phyloP scores from a whole-genome alignment of 2,888 invertebrate species.

The Mesorhabditis belari region DNA sequence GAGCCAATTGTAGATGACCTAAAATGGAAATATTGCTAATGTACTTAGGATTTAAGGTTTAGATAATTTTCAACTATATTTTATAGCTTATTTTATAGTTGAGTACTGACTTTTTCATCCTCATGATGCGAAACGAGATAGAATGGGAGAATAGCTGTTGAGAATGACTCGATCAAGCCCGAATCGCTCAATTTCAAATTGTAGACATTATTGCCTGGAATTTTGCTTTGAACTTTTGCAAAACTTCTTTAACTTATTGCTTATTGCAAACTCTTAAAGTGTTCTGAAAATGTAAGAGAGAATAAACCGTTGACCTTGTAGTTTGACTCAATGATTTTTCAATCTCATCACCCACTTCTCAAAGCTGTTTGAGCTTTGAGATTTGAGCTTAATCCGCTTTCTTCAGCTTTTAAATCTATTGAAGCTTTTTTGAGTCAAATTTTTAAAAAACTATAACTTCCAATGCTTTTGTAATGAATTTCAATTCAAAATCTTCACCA shows the following conservation, averaged over 20 bases:
- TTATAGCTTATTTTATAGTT: background rate
- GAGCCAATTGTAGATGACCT: slow-evolving; percentile 32
- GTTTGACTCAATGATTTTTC: too few species aligned
- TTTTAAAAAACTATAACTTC: too few species aligned
- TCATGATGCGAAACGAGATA: slow-evolving; percentile 29
- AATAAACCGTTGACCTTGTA: too few species aligned
- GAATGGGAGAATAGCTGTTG: slow-evolving; percentile 44
- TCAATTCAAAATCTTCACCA: slow-evolving; percentile 16
- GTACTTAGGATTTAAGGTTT: background rate
- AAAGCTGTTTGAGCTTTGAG: too few species aligned
- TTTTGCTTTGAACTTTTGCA: background rate
- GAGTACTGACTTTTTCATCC: background rate
- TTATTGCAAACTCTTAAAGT: background rate
- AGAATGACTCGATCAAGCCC: slow-evolving; percentile 23
- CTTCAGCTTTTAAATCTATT: too few species aligned
- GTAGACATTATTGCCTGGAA: slow-evolving; percentile 47
- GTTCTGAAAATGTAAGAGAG: background rate
- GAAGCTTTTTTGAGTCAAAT: background rate
- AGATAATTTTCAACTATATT: background rate
- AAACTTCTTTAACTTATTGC: background rate
- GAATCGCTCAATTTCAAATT: slow-evolving; percentile 28
- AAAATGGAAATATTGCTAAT: slow-evolving; percentile 25
- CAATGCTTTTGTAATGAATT: background rate
- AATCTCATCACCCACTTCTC: too few species aligned
- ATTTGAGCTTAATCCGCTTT: too few species aligned